Evolutionary conservation across 2,113 vertebrate genomes (phyloP).

Genomic region (Myanophis thanlyinensis): DNA sequence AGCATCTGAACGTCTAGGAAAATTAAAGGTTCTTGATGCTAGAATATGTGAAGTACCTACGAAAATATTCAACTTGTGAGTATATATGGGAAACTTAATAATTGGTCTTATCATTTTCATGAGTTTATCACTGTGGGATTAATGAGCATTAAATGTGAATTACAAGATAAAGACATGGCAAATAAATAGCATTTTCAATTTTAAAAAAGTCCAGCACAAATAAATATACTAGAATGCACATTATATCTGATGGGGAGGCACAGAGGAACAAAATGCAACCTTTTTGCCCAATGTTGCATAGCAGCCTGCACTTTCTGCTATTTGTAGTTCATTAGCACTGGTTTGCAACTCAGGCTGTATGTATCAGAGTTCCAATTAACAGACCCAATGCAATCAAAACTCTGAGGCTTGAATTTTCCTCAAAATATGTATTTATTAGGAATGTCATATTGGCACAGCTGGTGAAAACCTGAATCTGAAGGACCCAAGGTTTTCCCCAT

Average conservation of each 20-base stretch:
- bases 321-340: background rate
- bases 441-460: too few relatives aligned
- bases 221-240: background rate
- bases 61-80: background rate
- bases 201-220: background rate
- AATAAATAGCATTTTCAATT: background rate
- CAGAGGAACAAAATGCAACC: background rate
- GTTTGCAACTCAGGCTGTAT: background rate
- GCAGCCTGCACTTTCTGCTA: background rate
- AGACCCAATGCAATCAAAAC: too few relatives aligned
- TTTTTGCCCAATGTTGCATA: background rate
- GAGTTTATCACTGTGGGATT: background rate
- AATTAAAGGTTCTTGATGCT: background rate
- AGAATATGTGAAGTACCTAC: background rate
- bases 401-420: too few relatives aligned
- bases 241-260: background rate
- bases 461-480: too few relatives aligned
- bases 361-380: too few relatives aligned
- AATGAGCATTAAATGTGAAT: background rate
- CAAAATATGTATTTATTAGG: too few relatives aligned
- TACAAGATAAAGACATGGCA: background rate
- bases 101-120: background rate
- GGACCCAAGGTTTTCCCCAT: too few relatives aligned
- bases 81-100: background rate
- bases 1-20: background rate